A percentile compares a stretch with the other conserved stretches of the same genome.
Evolutionary conservation across 2,888 invertebrate species (phyloP).

Genomic region (Leucophenga montana): DNA sequence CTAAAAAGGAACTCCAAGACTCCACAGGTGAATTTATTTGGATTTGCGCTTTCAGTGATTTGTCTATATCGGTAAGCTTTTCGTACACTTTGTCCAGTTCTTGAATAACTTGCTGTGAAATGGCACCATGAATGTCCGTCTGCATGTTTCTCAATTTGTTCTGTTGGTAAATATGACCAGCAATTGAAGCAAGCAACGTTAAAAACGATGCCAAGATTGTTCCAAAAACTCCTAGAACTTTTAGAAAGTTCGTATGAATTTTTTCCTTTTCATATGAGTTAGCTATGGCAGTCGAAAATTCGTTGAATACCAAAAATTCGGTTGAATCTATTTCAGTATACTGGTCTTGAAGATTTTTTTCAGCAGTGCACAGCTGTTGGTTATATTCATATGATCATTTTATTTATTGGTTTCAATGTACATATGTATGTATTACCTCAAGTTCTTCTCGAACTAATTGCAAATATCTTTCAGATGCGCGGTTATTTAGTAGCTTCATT

Average conservation of each 20-base stretch:
- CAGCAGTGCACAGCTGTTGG: background rate
- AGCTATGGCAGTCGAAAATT: background rate
- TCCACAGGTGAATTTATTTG: too few relatives aligned
- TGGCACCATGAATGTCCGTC: background rate
- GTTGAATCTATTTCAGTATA: background rate
- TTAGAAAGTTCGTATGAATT: background rate
- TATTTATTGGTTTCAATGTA: too few relatives aligned
- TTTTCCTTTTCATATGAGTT: conserved; percentile 7
- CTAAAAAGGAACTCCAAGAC: too few relatives aligned
- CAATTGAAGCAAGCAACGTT: background rate
- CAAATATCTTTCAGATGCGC: background rate
- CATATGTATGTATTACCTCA: background rate
- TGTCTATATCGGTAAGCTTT: too few relatives aligned
- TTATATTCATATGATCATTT: too few relatives aligned
- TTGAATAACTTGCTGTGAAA: background rate
- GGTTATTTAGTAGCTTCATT: too few relatives aligned
- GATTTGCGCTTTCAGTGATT: too few relatives aligned
- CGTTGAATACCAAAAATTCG: background rate
- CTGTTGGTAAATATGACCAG: background rate
- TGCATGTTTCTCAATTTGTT: background rate
- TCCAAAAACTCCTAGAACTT: background rate
- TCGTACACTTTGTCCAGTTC: too few relatives aligned
- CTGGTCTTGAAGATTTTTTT: background rate
- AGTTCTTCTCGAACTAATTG: background rate
- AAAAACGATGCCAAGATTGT: background rate